Base-by-base conservation (phyloP, 2,888 invertebrate species). In the Drepana falcataria region DNA sequence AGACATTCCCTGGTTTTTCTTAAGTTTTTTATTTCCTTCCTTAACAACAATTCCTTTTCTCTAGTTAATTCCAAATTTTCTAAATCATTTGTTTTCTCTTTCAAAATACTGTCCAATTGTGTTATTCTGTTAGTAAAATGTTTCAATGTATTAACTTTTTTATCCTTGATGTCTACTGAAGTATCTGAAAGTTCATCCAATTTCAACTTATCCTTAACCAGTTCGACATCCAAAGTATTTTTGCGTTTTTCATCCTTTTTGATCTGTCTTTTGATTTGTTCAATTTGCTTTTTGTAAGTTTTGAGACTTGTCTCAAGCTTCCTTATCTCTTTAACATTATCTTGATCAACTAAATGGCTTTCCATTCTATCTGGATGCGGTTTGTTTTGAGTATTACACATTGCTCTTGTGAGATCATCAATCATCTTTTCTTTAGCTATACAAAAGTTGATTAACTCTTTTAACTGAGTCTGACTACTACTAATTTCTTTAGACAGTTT, bases 11-110 rank as follows among this genome's bases (percentile, higher is more conserved):
- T 92, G 0, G 96, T 96, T 65, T 94, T 93, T 33, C 97, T 91
- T 47, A 97, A 85, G 75, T 96, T 95, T 63, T 95, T 92, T 51
- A 97, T 97, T 87, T 97, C 97, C 66, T 95, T 94, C 35, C 96
- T 91, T 40, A 96, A 73, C 79, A 91, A 79, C 2, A 93, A 87
- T 69, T 95, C 95, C 56, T 94, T 93, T 54, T 93, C 93, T 57
- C 93, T 92, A 2, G 89, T 83, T 56, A 92, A 81, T 53, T 92
- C 92, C 55, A 92, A 87, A 61, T 91, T 93, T 60, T 93, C 93
- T 52, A 94, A 83, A 78, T 94, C 93, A 79, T 93, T 93, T 0
- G 94, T 93, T 73, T 95, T 95, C 67, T 95, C 94, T 68, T 94
- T 94, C 47, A 95, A 79, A 61, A 94, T 93, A 71, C 93, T 93